Percentiles rank a stretch among this genome's conserved stretches.
phyloP scores from a whole-genome alignment of 2,797 vertebrate genomes.

The Phalanger gymnotis region DNA sequence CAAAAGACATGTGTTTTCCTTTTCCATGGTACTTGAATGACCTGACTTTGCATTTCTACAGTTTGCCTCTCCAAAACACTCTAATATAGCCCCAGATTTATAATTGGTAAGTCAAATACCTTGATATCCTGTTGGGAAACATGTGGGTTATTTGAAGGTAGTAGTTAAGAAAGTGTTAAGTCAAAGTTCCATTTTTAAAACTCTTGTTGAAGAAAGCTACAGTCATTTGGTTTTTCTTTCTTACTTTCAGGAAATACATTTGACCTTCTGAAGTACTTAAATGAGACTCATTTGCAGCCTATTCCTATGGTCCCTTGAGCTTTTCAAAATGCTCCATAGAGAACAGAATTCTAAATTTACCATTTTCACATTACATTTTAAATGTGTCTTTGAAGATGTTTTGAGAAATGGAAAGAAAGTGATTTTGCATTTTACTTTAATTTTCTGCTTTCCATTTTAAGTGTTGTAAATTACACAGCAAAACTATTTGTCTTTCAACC shows the following conservation, averaged over 20 bases:
- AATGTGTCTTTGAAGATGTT: background rate
- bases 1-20: background rate
- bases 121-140: background rate
- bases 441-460: background rate
- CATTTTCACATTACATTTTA: background rate
- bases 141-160: background rate
- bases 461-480: background rate
- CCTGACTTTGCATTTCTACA: background rate
- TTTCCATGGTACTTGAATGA: background rate
- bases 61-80: background rate
- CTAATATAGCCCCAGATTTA: background rate
- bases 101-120: background rate
- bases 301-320: background rate
- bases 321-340: conserved; percentile 18
- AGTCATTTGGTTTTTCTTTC: conserved; percentile 24
- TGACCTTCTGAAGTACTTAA: conserved; percentile 37
- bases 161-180: background rate
- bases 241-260: conserved; percentile 17
- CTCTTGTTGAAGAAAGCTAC: background rate
- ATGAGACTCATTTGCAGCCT: conserved; percentile 27
- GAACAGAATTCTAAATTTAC: conserved; percentile 15
- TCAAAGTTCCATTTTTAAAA: background rate
- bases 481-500: background rate
- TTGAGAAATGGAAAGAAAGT: background rate
- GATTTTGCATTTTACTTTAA: background rate